Conservation (phyloP, 2,113 vertebrate genomes). For the Mionectes macconnelli region DNA sequence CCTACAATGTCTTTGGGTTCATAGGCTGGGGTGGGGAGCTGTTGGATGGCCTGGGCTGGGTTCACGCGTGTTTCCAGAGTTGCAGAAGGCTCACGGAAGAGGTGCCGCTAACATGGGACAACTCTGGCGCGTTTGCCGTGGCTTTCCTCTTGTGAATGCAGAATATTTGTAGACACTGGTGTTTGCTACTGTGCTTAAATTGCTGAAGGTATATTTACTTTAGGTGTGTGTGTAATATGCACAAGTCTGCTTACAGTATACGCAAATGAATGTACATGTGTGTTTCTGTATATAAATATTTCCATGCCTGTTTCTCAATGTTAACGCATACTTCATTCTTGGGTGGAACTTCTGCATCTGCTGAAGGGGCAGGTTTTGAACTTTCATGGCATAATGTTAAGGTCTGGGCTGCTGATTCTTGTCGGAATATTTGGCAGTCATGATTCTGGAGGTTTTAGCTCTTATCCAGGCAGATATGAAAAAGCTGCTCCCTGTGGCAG, state of each 20-base stretch:
- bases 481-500: neutral
- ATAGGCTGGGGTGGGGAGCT: neutral
- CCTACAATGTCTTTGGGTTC: rapidly evolving
- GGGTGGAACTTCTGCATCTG: neutral
- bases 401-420: neutral
- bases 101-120: rapidly evolving
- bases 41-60: neutral
- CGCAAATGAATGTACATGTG: neutral
- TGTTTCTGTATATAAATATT: neutral
- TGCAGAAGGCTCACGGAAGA: neutral
- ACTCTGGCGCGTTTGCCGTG: rapidly evolving
- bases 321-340: neutral
- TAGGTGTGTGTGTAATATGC: neutral
- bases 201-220: neutral
- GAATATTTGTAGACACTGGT: neutral
- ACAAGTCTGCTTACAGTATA: neutral
- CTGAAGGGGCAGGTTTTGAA: neutral
- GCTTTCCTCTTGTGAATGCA: neutral
- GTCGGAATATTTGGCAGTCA: neutral
- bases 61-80: rapidly evolving
- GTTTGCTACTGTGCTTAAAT: neutral
- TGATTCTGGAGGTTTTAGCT: neutral
- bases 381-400: neutral
- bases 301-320: neutral
- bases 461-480: neutral